Evolutionary conservation across 2,888 invertebrate genomes (phyloP), one percentile per base, ranked within the genome.

Genomic region (Lordiphosa andalusiaca): DNA sequence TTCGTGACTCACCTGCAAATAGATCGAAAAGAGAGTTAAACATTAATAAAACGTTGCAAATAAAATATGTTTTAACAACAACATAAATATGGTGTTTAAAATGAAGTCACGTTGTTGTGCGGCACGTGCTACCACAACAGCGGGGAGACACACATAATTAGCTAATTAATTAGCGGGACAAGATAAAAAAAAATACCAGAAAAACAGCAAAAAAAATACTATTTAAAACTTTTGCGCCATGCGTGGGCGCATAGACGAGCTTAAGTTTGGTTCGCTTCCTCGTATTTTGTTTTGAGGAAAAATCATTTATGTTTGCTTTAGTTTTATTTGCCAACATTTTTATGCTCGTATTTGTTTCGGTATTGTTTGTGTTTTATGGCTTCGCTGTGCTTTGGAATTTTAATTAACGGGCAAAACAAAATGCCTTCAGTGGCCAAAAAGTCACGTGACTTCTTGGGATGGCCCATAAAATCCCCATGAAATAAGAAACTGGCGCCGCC

Each of bases 1-100:
- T 6, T 47, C 42, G 51, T 62, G 71, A 78, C 75, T 77, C 73
- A 78, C 82, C 82, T 80, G 80, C 13, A 80, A 80, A 52, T 40
- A 65, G 52, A 52, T 6, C 7, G 30, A 30, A 52, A 35, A 60
- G 9, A 37, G 54, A 47, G 41, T 44, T 6, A 50, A 42, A 13
- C 25, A 52, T 60, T 59, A 53, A 62, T 58, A 76, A 71, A 71
- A 71, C 55, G 53, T 52, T 21, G 59, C 58, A 58, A 7, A 35
- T 35, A 51, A 39, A 44, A 33, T 40, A 6, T 40, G 10, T 40
- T 30, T 30, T 30, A 30, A 30, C 42, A 42, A 23, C 21, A 37
- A 25, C 7, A 37, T 46, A 48, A 36, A 48, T 37, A 23, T 41
- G 30, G 7, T 30, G 30, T 30, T 30, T 9, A 30, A 30, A 30